phyloP scores from a whole-genome alignment of 2,888 invertebrate genomes.

The Tipula helvola region DNA sequence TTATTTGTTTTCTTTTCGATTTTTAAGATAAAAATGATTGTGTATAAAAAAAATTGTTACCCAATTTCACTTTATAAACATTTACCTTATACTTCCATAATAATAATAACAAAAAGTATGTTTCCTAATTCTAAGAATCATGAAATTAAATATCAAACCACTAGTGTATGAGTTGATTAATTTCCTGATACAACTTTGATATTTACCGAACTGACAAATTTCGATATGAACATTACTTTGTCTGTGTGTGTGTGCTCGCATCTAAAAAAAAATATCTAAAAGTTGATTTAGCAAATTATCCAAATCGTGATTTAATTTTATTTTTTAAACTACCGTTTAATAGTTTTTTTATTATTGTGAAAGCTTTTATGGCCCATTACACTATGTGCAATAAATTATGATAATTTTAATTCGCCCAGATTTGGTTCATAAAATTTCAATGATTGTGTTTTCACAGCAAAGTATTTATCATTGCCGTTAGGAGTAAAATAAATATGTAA shows the following conservation, averaged over 20 bases:
- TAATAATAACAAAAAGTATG: neutral
- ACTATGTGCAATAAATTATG: neutral
- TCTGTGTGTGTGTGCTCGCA: neutral
- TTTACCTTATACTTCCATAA: neutral
- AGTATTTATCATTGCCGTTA: neutral
- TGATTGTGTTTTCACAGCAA: neutral
- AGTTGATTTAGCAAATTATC: neutral
- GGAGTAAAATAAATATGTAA: neutral
- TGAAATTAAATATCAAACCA: neutral
- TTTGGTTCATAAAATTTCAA: neutral
- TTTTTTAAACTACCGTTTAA: neutral
- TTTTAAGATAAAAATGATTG: neutral
- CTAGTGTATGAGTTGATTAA: neutral
- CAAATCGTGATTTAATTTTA: neutral
- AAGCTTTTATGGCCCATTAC: neutral
- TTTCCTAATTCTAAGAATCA: neutral
- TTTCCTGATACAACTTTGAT: neutral
- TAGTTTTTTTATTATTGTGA: neutral
- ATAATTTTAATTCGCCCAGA: neutral
- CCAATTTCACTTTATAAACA: neutral
- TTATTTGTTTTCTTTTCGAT: neutral
- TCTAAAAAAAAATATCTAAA: neutral
- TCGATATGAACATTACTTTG: neutral
- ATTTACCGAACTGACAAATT: neutral
- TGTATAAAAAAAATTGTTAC: neutral